These are phyloP conservation scores for Tragelaphus scriptus DNA, from an alignment of 2,113 vertebrate genomes.

Conservation along the genomic window DNA sequence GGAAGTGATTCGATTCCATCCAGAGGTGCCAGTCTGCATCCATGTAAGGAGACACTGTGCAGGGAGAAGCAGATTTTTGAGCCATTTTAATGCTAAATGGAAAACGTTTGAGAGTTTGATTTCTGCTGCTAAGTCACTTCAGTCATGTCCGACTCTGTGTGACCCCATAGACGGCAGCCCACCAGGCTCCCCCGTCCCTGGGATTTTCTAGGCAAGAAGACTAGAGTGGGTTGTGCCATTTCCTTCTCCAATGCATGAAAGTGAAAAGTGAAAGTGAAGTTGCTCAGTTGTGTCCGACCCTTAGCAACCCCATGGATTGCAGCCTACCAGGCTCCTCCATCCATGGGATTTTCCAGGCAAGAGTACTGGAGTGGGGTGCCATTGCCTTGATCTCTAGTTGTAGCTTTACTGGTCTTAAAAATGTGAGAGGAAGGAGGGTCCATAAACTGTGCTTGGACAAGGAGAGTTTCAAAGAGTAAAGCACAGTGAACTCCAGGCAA, in stretches of 20 bases:
- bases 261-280: no score
- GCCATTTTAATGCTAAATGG: neutral
- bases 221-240: no score
- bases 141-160: no score
- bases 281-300: no score
- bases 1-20: slow-evolving; percentile 39
- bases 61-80: neutral
- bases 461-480: neutral
- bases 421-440: neutral
- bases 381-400: neutral
- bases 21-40: slow-evolving; percentile 25
- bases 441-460: neutral
- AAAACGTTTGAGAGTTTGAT: neutral
- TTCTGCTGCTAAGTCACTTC: neutral
- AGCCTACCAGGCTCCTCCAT: no score
- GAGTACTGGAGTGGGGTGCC: no score
- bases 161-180: no score
- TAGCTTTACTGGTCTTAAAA: neutral
- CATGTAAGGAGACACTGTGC: neutral
- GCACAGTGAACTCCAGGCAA: neutral
- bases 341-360: no score
- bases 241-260: no score
- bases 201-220: no score
- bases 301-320: no score
- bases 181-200: no score